Conservation (phyloP, 2,888 invertebrate genomes). For the Melanostoma scalare region DNA sequence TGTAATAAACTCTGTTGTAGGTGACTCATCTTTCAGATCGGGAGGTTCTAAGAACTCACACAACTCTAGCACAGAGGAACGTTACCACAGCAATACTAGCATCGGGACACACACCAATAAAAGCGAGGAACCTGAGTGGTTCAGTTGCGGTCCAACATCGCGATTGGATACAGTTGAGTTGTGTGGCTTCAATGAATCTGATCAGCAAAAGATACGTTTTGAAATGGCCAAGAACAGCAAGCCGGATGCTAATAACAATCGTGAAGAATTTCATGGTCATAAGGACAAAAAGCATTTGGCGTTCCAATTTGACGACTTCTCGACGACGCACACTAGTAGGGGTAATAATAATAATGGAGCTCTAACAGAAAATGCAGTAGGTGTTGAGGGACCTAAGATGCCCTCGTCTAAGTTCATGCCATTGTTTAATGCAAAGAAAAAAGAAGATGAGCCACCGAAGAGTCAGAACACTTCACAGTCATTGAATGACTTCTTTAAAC, state of each 20-base stretch:
- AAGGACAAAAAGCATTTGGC: conserved; percentile 72
- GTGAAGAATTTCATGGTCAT: conserved; percentile 40
- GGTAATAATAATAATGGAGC: neutral
- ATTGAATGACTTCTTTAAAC: conserved; percentile 79
- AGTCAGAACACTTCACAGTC: conserved; percentile 75
- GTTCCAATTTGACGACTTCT: conserved; percentile 56
- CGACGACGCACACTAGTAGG: conserved; percentile 39
- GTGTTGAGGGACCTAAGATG: conserved; percentile 3
- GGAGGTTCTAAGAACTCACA: conserved; percentile 30
- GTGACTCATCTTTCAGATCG: conserved; percentile 71
- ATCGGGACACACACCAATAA: conserved; percentile 65
- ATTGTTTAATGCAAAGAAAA: conserved; percentile 48
- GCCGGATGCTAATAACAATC: conserved; percentile 55
- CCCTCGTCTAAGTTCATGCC: conserved; percentile 59
- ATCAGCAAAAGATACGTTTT: conserved; percentile 73
- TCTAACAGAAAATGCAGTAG: neutral
- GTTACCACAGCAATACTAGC: conserved; percentile 73
- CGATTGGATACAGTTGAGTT: conserved; percentile 80
- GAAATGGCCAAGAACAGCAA: conserved; percentile 54
- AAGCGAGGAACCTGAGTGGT: conserved; percentile 81
- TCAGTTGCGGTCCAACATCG: conserved; percentile 80
- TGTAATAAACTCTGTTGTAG: conserved; percentile 77
- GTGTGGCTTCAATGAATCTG: conserved; percentile 80
- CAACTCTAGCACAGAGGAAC: conserved; percentile 76
- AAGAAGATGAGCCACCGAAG: conserved; percentile 10